Conservation (phyloP, 1,140 invertebrate genomes). For the Goniozus legneri region DNA sequence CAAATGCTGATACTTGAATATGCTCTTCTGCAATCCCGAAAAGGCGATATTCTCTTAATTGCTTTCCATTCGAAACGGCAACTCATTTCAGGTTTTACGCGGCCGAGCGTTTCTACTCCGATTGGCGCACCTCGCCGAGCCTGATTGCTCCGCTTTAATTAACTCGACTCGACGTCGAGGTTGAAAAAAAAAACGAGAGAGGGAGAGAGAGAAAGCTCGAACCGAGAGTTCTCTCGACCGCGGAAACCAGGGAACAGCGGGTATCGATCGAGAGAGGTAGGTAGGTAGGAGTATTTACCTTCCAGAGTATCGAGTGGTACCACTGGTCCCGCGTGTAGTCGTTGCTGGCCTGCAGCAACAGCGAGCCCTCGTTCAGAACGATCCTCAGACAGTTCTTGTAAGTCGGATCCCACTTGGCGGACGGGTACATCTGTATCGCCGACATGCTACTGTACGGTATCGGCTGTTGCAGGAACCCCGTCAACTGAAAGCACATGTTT, state of each 20-base stretch:
- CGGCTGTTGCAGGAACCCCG: slow-evolving; percentile 69
- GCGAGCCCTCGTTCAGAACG: slow-evolving; percentile 72
- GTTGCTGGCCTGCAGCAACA: slow-evolving; percentile 76
- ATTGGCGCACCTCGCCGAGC: too few species aligned
- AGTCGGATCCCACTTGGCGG: slow-evolving; percentile 75
- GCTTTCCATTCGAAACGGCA: background rate
- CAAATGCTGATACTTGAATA: slow-evolving; percentile 73
- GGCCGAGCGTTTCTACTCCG: too few species aligned
- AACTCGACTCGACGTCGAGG: too few species aligned
- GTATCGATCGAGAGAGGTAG: too few species aligned
- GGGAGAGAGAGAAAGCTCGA: too few species aligned
- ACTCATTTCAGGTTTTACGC: background rate
- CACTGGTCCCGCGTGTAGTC: slow-evolving; percentile 80
- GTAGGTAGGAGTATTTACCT: slow-evolving; percentile 65
- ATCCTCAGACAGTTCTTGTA: slow-evolving; percentile 79
- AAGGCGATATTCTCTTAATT: background rate
- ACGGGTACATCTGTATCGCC: slow-evolving; percentile 67
- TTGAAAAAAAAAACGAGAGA: too few species aligned
- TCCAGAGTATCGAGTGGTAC: slow-evolving; percentile 82
- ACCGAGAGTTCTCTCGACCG: background rate
- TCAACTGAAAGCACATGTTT: slow-evolving; percentile 73
- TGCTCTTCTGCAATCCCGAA: slow-evolving; percentile 74
- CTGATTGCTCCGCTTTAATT: too few species aligned
- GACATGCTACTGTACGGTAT: slow-evolving; percentile 74
- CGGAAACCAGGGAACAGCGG: too few species aligned